Evolutionary conservation across 2,888 invertebrate genomes (phyloP), one percentile per base, ranked within the genome.

Genomic region (Microplitis manilae): DNA sequence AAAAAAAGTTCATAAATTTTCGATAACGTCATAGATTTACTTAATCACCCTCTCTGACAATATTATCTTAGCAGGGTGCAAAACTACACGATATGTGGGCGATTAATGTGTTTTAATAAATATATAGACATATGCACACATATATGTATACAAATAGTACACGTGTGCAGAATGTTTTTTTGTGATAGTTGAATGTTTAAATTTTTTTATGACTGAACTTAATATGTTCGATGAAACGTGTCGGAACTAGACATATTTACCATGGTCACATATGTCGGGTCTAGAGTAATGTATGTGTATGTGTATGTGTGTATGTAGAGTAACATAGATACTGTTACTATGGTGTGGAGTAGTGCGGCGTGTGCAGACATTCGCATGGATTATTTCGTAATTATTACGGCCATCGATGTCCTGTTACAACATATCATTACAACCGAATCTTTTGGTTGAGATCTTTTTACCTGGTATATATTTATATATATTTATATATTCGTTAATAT

Each of bases 221-320:
- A 39, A 39, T n/a, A 68, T 76, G 72, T 41, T 76, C 68, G 68
- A 67, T 76, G 60, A 61, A 76, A 72, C 76, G 76, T 76, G 30
- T 72, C 68, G 61, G 67, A 72, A 76, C 62, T 72, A 64, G 76
- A 72, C 59, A 39, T 39, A 30, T 65, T 38, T 59, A 38, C 50
- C 50, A 50, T 50, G 50, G 50, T 50, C 50, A 50, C 50, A 50
- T 50, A 50, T 13, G 50, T 50, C 2, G 50, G 50, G 9, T 9
- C 13, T 50, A 13, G 13, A 50, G 50, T 50, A 50, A 50, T 50
- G 50, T 13, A 50, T 50, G 6, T 2, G 50, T 50, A 8, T 13
- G 9, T 50, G 13, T 5, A 2, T 0, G 7, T 50, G 50, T 50
- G 13, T 13, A 13, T 50, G 50, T 13, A 50, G 4, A 13, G 4